Conservation (phyloP, 1,140 invertebrate genomes). For the Scylla paramamosain region DNA sequence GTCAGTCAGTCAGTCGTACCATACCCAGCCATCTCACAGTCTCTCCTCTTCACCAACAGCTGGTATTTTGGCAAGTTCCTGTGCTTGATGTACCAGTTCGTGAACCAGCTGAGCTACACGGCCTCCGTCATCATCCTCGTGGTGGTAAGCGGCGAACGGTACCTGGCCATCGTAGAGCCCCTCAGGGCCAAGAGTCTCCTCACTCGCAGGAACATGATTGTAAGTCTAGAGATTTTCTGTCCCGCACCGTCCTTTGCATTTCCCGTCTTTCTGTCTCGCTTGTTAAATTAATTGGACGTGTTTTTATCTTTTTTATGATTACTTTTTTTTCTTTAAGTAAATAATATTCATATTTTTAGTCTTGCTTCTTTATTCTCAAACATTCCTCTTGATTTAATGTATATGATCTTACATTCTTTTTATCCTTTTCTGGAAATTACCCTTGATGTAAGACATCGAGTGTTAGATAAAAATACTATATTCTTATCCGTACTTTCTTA, state of each 20-base stretch:
- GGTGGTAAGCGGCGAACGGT: conserved; percentile 89
- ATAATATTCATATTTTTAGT: too few relatives aligned
- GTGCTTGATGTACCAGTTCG: conserved; percentile 92
- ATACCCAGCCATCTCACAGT: not conserved
- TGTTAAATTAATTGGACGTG: not conserved
- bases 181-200: conserved; percentile 70
- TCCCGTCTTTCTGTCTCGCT: not conserved
- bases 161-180: conserved; percentile 90
- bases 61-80: conserved; percentile 90
- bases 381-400: too few relatives aligned
- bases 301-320: too few relatives aligned
- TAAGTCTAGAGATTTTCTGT: conserved; percentile 57
- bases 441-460: too few relatives aligned
- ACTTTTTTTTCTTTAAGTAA: too few relatives aligned
- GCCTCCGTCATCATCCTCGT: conserved; percentile 91
- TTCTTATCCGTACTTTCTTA: too few relatives aligned
- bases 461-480: too few relatives aligned
- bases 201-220: conserved; percentile 74
- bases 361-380: too few relatives aligned
- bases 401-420: too few relatives aligned
- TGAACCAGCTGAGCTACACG: conserved; percentile 89
- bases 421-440: too few relatives aligned
- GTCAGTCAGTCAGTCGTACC: not conserved
- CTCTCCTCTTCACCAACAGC: conserved; percentile 80
- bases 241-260: not conserved